A percentile compares a stretch with the other conserved stretches of the same genome.
These are phyloP conservation scores for Nipponia nippon DNA, from an alignment of 2,113 vertebrate species.

Conservation along the genomic window DNA sequence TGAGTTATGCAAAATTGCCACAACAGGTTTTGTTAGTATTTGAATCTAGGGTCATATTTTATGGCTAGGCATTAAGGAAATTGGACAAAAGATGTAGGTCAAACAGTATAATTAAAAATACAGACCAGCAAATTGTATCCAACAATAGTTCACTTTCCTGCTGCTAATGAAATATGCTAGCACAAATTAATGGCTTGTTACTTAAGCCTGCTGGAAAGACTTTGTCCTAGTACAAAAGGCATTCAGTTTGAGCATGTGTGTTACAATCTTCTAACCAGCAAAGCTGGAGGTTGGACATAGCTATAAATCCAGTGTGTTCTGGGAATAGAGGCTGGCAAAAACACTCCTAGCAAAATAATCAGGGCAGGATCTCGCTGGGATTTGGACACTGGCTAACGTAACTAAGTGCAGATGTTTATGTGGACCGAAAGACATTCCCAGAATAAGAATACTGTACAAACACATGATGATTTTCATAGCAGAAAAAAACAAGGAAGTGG, in stretches of 20 bases:
- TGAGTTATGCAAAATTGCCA: neutral
- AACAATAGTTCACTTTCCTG: constrained; percentile 5
- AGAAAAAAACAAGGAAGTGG: neutral
- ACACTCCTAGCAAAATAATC: constrained; percentile 37
- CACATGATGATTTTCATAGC: neutral
- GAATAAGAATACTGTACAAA: constrained; percentile 28
- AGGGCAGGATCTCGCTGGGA: constrained; percentile 3
- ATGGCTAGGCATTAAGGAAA: neutral
- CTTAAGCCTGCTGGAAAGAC: constrained; percentile 23
- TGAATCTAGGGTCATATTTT: neutral
- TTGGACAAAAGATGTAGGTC: neutral
- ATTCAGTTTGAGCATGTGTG: neutral
- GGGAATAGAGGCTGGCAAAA: constrained; percentile 63
- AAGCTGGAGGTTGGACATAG: neutral
- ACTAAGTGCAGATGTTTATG: constrained; percentile 58
- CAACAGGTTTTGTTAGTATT: neutral
- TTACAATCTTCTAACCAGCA: neutral
- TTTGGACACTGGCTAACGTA: neutral
- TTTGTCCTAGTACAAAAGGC: neutral
- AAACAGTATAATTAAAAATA: constrained; percentile 32
- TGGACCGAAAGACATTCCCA: constrained; percentile 25
- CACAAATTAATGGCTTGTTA: constrained; percentile 12
- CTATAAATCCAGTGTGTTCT: constrained; percentile 38
- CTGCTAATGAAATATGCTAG: constrained; percentile 6
- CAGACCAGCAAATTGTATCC: constrained; percentile 4